A percentile compares a stretch with the other conserved stretches of the same genome.
phyloP scores from a whole-genome alignment of 2,113 vertebrate genomes.

The Archocentrus centrarchus region DNA sequence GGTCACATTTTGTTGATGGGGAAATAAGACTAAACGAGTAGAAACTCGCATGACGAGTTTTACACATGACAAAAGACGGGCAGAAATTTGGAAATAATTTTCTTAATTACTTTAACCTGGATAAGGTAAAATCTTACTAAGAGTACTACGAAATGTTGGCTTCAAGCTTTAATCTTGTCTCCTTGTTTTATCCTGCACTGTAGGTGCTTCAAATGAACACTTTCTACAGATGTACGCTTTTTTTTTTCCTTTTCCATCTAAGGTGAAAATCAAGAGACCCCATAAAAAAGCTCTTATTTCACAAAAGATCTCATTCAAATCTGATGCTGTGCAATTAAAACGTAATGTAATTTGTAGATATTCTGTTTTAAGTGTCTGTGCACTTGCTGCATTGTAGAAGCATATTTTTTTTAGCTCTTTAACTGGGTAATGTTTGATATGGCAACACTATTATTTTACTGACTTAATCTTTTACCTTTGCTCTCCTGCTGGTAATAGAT shows the following conservation, averaged over 20 bases:
- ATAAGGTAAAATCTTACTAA: too few relatives aligned
- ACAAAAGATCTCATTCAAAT: too few relatives aligned
- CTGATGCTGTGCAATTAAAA: too few relatives aligned
- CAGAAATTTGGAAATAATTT: neutral
- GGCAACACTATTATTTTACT: neutral
- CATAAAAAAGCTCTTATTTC: too few relatives aligned
- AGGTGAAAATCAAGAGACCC: too few relatives aligned
- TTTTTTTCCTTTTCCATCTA: too few relatives aligned
- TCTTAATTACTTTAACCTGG: too few relatives aligned
- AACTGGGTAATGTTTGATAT: neutral
- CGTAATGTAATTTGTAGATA: too few relatives aligned
- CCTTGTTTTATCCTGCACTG: neutral
- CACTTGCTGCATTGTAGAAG: neutral
- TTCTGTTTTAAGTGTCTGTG: neutral
- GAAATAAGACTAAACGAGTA: neutral
- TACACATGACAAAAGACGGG: neutral
- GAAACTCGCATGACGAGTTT: neutral
- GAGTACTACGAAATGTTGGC: too few relatives aligned
- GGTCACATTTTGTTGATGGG: constrained; percentile 28
- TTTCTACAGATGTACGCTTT: neutral
- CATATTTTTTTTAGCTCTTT: neutral
- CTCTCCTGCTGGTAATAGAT: neutral
- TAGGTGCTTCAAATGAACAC: neutral
- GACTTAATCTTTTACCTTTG: neutral
- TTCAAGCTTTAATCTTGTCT: neutral